phyloP scores from a whole-genome alignment of 2,888 invertebrate species.

The Disparrhopalites patrizii region DNA sequence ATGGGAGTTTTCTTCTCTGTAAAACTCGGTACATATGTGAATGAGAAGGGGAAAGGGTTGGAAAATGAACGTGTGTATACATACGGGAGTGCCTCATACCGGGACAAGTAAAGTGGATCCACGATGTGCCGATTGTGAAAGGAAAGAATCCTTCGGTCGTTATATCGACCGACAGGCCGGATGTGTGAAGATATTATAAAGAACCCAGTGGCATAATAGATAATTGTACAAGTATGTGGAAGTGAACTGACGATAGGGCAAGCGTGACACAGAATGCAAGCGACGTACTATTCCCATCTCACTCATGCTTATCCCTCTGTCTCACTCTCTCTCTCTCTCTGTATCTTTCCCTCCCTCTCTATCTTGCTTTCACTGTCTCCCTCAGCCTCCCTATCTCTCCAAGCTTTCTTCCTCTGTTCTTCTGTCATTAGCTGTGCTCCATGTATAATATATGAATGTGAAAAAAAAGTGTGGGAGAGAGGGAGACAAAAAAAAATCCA shows the following conservation, averaged over 20 bases:
- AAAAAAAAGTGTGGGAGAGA: no score
- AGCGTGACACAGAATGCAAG: neutral
- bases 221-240: conserved; percentile 6
- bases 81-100: neutral
- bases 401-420: no score
- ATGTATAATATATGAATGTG: conserved; percentile 1
- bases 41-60: neutral
- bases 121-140: neutral
- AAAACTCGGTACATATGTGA: neutral
- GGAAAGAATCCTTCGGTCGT: conserved; percentile 2
- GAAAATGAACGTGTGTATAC: neutral
- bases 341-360: neutral
- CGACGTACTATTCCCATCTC: neutral
- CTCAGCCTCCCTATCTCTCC: neutral
- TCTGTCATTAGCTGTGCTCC: no score
- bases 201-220: neutral
- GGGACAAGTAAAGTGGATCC: neutral
- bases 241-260: neutral
- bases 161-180: conserved; percentile 5
- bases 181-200: conserved; percentile 7
- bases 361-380: neutral
- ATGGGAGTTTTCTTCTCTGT: neutral
- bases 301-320: neutral
- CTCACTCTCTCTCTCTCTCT: neutral
- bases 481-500: no score